Percentiles rank a stretch among this genome's conserved stretches.
These are phyloP conservation scores for Tenthredo mesomela DNA, from an alignment of 2,888 invertebrate genomes.

Conservation along the genomic window DNA sequence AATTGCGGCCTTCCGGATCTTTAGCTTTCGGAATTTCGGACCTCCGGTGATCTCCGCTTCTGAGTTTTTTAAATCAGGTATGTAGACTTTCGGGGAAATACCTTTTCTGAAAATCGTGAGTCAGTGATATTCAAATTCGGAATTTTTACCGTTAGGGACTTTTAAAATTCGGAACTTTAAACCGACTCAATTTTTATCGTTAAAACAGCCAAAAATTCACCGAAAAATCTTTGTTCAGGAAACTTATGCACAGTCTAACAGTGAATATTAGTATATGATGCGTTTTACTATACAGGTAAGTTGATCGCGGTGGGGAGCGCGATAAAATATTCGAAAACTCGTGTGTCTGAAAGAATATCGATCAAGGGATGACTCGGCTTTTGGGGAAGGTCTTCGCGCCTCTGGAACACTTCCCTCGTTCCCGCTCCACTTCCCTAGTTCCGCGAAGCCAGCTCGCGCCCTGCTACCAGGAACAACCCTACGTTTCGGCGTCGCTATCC, in stretches of 20 bases:
- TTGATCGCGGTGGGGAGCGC: slow-evolving; percentile 1
- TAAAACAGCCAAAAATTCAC: not conserved
- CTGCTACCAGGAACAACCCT: slow-evolving; percentile 55
- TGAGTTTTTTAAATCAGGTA: too few species aligned
- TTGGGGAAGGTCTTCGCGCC: slow-evolving; percentile 54
- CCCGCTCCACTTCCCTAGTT: slow-evolving; percentile 43
- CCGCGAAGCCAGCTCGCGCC: slow-evolving; percentile 50
- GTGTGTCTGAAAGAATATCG: slow-evolving; percentile 54
- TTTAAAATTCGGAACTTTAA: too few species aligned
- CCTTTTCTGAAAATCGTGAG: too few species aligned
- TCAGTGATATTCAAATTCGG: too few species aligned
- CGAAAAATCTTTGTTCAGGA: not conserved
- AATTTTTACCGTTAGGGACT: too few species aligned
- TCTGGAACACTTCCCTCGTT: slow-evolving; percentile 31
- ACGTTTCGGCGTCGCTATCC: slow-evolving; percentile 45
- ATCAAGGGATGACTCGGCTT: slow-evolving; percentile 53
- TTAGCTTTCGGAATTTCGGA: too few species aligned
- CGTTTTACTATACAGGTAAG: not conserved
- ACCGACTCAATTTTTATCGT: too few species aligned
- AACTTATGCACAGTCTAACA: too few species aligned
- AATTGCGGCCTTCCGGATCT: too few species aligned
- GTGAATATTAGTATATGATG: not conserved
- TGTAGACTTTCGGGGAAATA: too few species aligned
- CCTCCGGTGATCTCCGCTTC: too few species aligned
- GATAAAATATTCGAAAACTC: slow-evolving; percentile 46